Percentiles rank a stretch among this genome's conserved stretches.
Conservation (phyloP, 2,113 vertebrate species). For the Geococcyx californianus region DNA sequence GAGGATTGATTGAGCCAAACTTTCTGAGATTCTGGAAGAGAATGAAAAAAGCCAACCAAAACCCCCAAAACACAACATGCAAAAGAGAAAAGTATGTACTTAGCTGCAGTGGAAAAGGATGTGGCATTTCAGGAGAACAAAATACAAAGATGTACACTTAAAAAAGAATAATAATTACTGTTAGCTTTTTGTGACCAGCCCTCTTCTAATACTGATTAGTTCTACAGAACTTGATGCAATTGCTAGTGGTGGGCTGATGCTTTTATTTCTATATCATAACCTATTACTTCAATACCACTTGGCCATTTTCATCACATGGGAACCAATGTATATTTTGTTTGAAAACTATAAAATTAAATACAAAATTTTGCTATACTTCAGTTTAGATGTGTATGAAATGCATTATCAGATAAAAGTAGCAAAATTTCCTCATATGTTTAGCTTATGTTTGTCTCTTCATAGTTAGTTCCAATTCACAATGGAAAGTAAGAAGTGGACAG, state of each 20-base stretch:
- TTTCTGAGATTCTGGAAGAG: background rate
- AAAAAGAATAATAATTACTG: background rate
- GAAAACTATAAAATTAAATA: background rate
- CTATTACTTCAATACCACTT: background rate
- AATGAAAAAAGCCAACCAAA: background rate
- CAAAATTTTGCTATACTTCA: background rate
- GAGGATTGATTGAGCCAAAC: background rate
- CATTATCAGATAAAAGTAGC: background rate
- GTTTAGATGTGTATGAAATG: background rate
- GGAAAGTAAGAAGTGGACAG: background rate
- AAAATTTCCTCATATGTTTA: background rate
- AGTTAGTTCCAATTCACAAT: background rate
- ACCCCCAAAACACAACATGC: fast-evolving
- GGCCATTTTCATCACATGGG: background rate
- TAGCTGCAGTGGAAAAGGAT: background rate
- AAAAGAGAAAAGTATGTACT: background rate
- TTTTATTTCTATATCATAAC: background rate
- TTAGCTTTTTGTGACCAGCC: background rate
- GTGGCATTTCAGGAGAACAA: background rate
- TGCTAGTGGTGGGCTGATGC: background rate
- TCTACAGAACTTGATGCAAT: background rate
- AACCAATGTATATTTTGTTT: background rate
- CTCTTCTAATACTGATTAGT: background rate
- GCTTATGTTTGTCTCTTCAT: background rate
- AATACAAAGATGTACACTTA: background rate